Conservation (phyloP, 2,888 invertebrate species). For the Macrophya alboannulata region DNA sequence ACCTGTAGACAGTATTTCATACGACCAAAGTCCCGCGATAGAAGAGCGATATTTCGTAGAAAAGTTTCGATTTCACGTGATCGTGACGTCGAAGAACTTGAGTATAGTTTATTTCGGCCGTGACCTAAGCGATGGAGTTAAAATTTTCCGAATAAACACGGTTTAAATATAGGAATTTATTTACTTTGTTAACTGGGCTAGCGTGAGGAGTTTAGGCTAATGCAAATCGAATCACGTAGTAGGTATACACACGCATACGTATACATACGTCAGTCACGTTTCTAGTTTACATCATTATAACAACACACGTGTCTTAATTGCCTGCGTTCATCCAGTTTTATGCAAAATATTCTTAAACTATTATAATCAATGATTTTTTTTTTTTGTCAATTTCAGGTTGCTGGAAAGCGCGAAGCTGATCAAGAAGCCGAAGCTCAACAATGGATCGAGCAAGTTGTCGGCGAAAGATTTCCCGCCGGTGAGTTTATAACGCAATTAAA, state of each 20-base stretch:
- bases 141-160: not conserved
- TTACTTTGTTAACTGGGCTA: not conserved
- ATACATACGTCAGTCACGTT: conserved; percentile 4
- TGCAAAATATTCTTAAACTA: not conserved
- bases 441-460: conserved; percentile 93
- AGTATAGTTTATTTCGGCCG: conserved; percentile 3
- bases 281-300: not conserved
- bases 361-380: not conserved
- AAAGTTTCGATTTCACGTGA: not conserved
- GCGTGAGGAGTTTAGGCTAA: not conserved
- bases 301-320: not conserved
- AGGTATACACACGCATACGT: not conserved
- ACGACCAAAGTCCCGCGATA: not conserved
- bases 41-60: not conserved
- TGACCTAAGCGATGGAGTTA: conserved; percentile 47
- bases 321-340: not conserved
- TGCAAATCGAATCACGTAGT: not conserved
- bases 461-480: conserved; percentile 88
- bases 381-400: conserved; percentile 84
- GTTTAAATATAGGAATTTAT: conserved; percentile 45
- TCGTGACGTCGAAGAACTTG: not conserved
- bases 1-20: not conserved
- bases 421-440: conserved; percentile 91
- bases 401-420: conserved; percentile 90
- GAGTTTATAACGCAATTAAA: conserved; percentile 57